Evolutionary conservation across 2,888 invertebrate species (phyloP).

Genomic region (Eustalomyia histrio): DNA sequence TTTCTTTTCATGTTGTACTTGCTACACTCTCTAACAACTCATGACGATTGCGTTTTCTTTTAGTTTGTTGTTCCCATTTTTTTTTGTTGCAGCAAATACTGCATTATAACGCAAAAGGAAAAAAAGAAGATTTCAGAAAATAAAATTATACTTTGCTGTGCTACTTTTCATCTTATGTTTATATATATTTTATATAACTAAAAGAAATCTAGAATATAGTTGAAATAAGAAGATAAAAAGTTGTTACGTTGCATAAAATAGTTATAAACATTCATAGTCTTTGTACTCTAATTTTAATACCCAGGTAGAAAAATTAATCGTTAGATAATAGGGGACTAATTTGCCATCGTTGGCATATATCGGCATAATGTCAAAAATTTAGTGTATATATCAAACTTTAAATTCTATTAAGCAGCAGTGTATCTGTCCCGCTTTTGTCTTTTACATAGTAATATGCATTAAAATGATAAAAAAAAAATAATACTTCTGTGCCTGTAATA

Average conservation of each 20-base stretch:
- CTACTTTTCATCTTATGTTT: conserved; percentile 35
- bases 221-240: conserved; percentile 3
- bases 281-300: no score
- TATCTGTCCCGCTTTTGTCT: no score
- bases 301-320: no score
- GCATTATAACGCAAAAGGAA: conserved; percentile 36
- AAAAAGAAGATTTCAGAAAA: conserved; percentile 30
- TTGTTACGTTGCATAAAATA: not conserved
- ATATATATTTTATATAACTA: not conserved
- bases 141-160: conserved; percentile 38
- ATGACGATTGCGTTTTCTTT: conserved; percentile 10
- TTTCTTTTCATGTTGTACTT: conserved; percentile 26
- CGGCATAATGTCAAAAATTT: no score
- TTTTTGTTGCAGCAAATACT: conserved; percentile 29
- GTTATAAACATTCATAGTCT: not conserved
- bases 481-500: no score
- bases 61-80: conserved; percentile 4
- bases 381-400: no score
- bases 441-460: no score
- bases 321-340: no score
- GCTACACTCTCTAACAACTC: not conserved
- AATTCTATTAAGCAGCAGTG: no score
- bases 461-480: no score
- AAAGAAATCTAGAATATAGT: not conserved
- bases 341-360: no score